Evolutionary conservation across 2,113 vertebrate species (phyloP), one percentile per base, ranked within the genome.

Genomic region (Corydoras sp.): DNA sequence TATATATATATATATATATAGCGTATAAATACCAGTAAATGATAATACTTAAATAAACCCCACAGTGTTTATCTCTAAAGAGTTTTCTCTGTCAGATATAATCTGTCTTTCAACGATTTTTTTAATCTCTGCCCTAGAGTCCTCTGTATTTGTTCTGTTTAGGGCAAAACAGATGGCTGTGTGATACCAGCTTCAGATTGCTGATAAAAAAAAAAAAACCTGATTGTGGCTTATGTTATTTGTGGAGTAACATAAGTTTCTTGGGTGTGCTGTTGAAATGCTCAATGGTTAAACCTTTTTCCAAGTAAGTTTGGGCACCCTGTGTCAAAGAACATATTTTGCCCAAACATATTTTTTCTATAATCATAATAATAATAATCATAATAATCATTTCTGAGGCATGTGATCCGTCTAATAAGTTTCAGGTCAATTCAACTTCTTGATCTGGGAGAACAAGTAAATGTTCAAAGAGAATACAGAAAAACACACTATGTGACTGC

Each of bases 111-210:
- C 11, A 54, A 29, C 30, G 3, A 53, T 53, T 32, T 32, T 13
- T 35, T 35, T n/a, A n/a, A 35, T 30, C 59, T 32, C 59, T 12
- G 59, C 59, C 18, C 9, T 61, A 6, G 32, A 53, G 51, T 53
- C 9, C 51, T 11, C 51, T 30, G 59, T 10, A 3, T 61, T 61
- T 12, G 10, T 12, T 12, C 10, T 31, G 11, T 30, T 31, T 61
- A 13, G 24, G 29, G 24, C 59, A 61, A 29, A 32, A 30, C 10
- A 32, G 59, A 32, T 73, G 73, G 68, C 71, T 74, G 68, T 79
- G 80, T 79, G 78, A 80, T 71, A 18, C 13, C 83, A 53, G 51
- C 51, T 53, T 10, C 51, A 10, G 51, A 53, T 53, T 53, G 10
- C 51, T 53, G 51, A 53, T 53, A n/a, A n/a, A n/a, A n/a, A n/a